Base-by-base conservation (phyloP, 2,797 vertebrate species). In the Poeciliopsis presidionis region DNA sequence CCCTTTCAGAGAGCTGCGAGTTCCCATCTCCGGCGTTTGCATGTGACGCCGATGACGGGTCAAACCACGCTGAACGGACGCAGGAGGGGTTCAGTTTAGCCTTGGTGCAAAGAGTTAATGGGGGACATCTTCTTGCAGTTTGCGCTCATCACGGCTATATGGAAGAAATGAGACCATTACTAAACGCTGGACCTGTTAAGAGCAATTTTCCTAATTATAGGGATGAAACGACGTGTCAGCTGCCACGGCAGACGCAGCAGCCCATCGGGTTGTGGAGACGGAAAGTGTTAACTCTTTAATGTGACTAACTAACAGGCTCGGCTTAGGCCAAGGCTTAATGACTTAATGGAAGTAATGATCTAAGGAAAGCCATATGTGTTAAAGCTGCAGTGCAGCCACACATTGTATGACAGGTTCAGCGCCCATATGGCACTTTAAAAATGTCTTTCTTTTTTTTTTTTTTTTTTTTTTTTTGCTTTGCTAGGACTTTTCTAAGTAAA, bases 201-300 rank as follows among this genome's bases (percentile, higher is more conserved):
- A 96, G 96, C 95, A 95, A 97, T 97, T 97, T 97, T 97, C 95
- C 95, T 96, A 97, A 97, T 97, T 97, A 96, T 90, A 82, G 43
- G 86, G 94, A 96, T 95, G 96, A 95, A 96, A 94, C 92, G 89
- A 96, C 92, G 94, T 94, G 89, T 90, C 89, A 88, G 89, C 89
- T 90, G 94, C 92, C 85, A 88, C 90, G 82, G 89, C 92, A 92
- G 92, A 95, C 92, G 93, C 90, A 91, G 95, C 94, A 95, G 95
- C 93, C 94, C 94, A 88, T 93, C 49, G 77, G 90, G 85, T 88
- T 81, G 89, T 74, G 80, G 87, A 84, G 90, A 88, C 81, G 75
- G 89, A 93, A 94, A 93, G 92, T 89, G 91, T 95, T 93, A 94
- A 95, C 87, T 91, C 90, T 94, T 94, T 92, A 93, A 92, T 89